phyloP scores from a whole-genome alignment of 2,888 invertebrate genomes.

The Caradrina clavipalpis region DNA sequence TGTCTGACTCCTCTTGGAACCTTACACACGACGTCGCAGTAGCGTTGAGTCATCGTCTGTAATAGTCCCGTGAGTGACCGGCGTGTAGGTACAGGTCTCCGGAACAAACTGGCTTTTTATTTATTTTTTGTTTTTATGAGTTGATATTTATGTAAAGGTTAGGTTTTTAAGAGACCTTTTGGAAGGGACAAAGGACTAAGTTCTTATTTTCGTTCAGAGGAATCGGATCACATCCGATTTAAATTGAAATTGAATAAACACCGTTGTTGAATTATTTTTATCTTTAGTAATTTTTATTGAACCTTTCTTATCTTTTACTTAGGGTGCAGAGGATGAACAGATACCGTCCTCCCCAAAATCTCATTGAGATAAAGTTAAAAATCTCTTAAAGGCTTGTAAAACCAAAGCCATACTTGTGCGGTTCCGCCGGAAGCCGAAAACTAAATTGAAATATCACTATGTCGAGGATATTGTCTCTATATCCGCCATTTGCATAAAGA shows the following conservation, averaged over 20 bases:
- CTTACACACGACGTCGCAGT: conserved; percentile 20
- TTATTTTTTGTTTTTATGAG: neutral
- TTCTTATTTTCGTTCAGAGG: too few relatives aligned
- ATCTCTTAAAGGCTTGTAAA: neutral
- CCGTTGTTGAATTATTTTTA: too few relatives aligned
- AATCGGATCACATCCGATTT: too few relatives aligned
- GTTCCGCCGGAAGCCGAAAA: conserved; percentile 31
- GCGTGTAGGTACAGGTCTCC: neutral
- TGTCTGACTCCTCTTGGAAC: conserved; percentile 17
- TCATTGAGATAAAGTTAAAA: neutral
- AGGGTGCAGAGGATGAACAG: neutral
- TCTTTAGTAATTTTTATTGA: too few relatives aligned
- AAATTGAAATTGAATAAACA: too few relatives aligned
- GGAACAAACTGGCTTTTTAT: neutral
- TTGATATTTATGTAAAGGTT: neutral
- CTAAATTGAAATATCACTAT: conserved; percentile 61
- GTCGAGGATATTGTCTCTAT: conserved; percentile 63
- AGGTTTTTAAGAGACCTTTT: too few relatives aligned
- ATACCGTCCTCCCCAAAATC: neutral
- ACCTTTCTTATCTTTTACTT: neutral
- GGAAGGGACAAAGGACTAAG: too few relatives aligned
- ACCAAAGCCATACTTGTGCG: conserved; percentile 8
- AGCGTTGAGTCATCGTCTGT: conserved; percentile 14
- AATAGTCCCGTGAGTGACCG: conserved; percentile 21
- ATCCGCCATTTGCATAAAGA: conserved; percentile 63